phyloP scores from a whole-genome alignment of 2,888 invertebrate genomes.

The Abscondita cerata region DNA sequence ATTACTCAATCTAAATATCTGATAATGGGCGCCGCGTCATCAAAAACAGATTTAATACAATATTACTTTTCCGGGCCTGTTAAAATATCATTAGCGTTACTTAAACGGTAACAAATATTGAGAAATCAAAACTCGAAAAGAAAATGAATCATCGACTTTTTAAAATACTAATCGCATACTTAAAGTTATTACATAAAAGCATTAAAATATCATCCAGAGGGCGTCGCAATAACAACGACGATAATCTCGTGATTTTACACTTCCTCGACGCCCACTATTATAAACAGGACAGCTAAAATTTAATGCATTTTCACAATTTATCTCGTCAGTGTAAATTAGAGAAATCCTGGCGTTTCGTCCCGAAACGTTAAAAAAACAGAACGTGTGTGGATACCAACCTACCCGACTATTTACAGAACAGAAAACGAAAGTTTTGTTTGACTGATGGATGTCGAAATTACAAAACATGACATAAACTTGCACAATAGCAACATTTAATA shows the following conservation, averaged over 20 bases:
- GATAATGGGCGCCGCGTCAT: not conserved
- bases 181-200: too few relatives aligned
- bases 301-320: slow-evolving; percentile 7
- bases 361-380: too few relatives aligned
- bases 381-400: too few relatives aligned
- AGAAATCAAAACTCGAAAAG: too few relatives aligned
- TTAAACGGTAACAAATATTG: too few relatives aligned
- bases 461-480: slow-evolving; percentile 24
- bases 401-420: slow-evolving; percentile 5
- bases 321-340: not conserved
- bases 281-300: not conserved
- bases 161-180: too few relatives aligned
- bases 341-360: slow-evolving; percentile 3
- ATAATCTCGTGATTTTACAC: not conserved
- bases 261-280: slow-evolving; percentile 2
- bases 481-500: slow-evolving; percentile 28
- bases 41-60: slow-evolving; percentile 6
- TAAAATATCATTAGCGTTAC: slow-evolving; percentile 1
- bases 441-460: slow-evolving; percentile 28
- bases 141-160: too few relatives aligned
- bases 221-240: not conserved
- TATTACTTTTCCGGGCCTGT: not conserved
- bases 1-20: too few relatives aligned
- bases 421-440: slow-evolving; percentile 15
- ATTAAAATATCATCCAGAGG: not conserved